Base-by-base conservation (phyloP, 1,140 invertebrate species). In the Lepidotrigona ventralis region DNA sequence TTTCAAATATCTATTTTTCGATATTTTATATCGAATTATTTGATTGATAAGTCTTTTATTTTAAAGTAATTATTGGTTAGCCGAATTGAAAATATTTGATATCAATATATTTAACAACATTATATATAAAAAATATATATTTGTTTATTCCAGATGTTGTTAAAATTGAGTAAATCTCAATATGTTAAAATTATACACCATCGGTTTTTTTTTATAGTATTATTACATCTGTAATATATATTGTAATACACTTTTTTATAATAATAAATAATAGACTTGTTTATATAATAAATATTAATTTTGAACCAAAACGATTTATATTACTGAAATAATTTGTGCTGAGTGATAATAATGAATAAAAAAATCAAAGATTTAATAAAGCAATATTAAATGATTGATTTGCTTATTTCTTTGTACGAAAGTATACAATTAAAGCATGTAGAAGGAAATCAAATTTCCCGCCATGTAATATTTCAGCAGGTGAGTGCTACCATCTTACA, bases 401-500 rank as follows among this genome's bases (percentile, higher is more conserved):
- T 29, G 21, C 17, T n/a, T 33, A 53, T 19, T 5, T 58, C 1
- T 19, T 21, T 9, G 4, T 58, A n/a, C 12, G 17, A 46, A 2
- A 60, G 14, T 4, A 69, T 19, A 8, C 17, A 53, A 69, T 53
- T 79, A 14, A 15, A 26, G 26, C 3, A 11, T 53, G 39, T 1
- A 15, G 58, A 23, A 5, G 51, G 23, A 60, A n/a, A 60, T 83
- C 26, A 53, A 78, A 83, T 39, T 53, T n/a, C 81, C 54, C 76
- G 81, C 21, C 56, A 15, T 2, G 56, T 26, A 4, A 15, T 56
- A 15, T 66, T 66, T 12, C n/a, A 66, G 11, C 21, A 29, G 60
- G 39, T 33, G 33, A 21, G 23, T 78, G 29, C n/a, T 70, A n/a
- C 58, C 84, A 81, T 82, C 73, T 78, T 63, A 70, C 74, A 33